Conservation (phyloP, 2,888 invertebrate genomes). For the Lissonota sp. region DNA sequence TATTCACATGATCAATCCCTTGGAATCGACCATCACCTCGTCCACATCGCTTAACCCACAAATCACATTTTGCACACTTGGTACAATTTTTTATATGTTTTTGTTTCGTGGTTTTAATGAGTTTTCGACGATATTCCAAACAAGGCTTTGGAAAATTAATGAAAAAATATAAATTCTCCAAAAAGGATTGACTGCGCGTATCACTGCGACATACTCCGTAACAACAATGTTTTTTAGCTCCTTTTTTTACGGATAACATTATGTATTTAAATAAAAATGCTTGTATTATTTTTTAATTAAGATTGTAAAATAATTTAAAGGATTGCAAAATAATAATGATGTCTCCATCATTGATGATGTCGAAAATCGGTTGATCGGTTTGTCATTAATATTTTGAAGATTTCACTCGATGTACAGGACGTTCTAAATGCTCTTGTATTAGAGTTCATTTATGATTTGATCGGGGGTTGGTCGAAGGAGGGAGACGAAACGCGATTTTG, state of each 20-base stretch:
- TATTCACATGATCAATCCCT: constrained; percentile 47
- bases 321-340: too few relatives aligned
- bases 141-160: constrained; percentile 47
- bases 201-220: constrained; percentile 44
- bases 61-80: constrained; percentile 45
- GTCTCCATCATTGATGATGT: too few relatives aligned
- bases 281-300: neutral
- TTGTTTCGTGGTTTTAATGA: constrained; percentile 31
- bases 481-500: neutral
- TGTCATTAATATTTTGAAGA: too few relatives aligned
- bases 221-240: constrained; percentile 37
- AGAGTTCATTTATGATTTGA: constrained; percentile 14
- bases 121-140: constrained; percentile 44
- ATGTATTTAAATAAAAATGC: neutral
- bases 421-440: too few relatives aligned
- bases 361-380: too few relatives aligned
- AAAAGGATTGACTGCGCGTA: constrained; percentile 36
- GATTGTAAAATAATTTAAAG: neutral
- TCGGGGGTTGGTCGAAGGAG: neutral
- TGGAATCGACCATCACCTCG: constrained; percentile 41
- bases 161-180: constrained; percentile 38
- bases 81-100: constrained; percentile 31
- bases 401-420: too few relatives aligned
- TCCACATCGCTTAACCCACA: constrained; percentile 44
- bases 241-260: constrained; percentile 34